Percentiles rank a stretch among this genome's conserved stretches.
These are phyloP conservation scores for Machimus rusticus DNA, from an alignment of 2,888 invertebrate genomes.

Conservation along the genomic window DNA sequence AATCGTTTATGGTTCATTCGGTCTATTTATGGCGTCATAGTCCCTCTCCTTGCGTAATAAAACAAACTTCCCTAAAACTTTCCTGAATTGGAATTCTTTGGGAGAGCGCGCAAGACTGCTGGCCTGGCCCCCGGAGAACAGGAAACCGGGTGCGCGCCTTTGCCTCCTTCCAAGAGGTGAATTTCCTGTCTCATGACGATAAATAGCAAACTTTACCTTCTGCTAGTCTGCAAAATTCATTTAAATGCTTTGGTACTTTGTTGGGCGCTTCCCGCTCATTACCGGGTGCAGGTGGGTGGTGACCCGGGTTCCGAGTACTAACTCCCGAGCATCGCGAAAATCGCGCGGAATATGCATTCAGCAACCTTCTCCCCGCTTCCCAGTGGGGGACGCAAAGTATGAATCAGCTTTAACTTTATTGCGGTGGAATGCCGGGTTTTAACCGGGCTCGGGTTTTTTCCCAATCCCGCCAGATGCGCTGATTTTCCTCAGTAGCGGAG, in stretches of 20 bases:
- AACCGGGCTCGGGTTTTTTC: neutral
- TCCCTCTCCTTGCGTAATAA: neutral
- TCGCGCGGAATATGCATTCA: neutral
- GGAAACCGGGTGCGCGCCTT: neutral
- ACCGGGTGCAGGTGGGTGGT: neutral
- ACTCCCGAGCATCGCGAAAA: neutral
- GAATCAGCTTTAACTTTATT: neutral
- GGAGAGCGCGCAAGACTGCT: neutral
- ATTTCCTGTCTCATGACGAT: neutral
- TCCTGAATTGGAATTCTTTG: neutral
- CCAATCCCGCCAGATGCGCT: neutral
- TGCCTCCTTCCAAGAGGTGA: neutral
- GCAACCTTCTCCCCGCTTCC: neutral
- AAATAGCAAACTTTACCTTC: neutral
- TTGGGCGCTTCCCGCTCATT: neutral
- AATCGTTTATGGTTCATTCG: neutral
- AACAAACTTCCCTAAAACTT: neutral
- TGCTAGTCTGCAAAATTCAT: conserved; percentile 1
- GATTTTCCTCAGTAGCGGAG: neutral
- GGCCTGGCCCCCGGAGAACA: neutral
- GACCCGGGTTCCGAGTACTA: neutral
- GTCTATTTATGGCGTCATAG: neutral
- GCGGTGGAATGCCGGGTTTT: neutral
- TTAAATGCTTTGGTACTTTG: neutral
- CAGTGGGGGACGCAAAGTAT: neutral